Percentiles rank a stretch among this genome's conserved stretches.
phyloP scores from a whole-genome alignment of 2,888 invertebrate species.

The Salpingus planirostris region DNA sequence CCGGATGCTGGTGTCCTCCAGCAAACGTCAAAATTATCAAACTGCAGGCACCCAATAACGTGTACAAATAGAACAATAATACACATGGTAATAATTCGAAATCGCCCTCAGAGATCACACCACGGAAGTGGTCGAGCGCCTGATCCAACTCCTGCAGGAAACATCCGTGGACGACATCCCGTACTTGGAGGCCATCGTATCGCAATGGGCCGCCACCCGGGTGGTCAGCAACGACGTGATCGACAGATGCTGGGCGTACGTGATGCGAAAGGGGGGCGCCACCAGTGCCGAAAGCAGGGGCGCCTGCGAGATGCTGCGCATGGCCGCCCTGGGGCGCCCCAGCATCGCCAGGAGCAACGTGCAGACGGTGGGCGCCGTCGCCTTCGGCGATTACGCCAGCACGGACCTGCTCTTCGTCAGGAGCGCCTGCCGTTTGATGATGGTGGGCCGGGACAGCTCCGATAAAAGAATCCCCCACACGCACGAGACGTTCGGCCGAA shows the following conservation, averaged over 20 bases:
- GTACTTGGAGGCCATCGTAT: constrained; percentile 53
- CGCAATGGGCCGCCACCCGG: constrained; percentile 51
- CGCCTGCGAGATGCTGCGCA: constrained; percentile 67
- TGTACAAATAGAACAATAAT: no score
- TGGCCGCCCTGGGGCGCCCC: constrained; percentile 50
- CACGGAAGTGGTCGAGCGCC: constrained; percentile 48
- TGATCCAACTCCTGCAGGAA: constrained; percentile 48
- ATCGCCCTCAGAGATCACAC: constrained; percentile 44
- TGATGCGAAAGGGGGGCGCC: constrained; percentile 54
- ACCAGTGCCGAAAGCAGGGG: constrained; percentile 64
- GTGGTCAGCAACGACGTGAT: constrained; percentile 49
- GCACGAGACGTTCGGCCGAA: constrained; percentile 48
- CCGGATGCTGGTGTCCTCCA: no score
- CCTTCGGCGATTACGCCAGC: constrained; percentile 47
- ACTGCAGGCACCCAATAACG: no score
- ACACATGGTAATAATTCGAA: no score
- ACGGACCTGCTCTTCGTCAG: constrained; percentile 50
- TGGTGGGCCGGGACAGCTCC: constrained; percentile 37
- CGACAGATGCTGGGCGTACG: constrained; percentile 78
- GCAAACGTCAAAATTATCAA: no score
- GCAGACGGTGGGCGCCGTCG: constrained; percentile 57
- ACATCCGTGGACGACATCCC: constrained; percentile 51
- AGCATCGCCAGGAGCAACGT: constrained; percentile 45
- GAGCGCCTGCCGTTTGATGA: constrained; percentile 49
- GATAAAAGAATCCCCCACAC: constrained; percentile 36